Base-by-base conservation (phyloP, 1,140 invertebrate genomes). In the Drosophila cardini region DNA sequence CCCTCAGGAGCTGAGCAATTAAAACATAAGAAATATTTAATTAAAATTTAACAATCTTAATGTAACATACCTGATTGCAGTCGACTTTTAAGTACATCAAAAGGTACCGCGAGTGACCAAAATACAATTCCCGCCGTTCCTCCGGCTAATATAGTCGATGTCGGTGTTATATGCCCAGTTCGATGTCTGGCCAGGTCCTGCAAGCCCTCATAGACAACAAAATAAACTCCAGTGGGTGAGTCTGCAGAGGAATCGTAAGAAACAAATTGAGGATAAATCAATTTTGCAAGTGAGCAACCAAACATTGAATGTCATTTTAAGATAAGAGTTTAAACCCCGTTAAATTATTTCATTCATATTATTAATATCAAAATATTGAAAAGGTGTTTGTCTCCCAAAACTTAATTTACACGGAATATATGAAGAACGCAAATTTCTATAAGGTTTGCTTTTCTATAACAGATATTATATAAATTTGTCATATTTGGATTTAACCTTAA, bases 51-150 rank as follows among this genome's bases (percentile, higher is more conserved):
- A n/a, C 8, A 10, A 4, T 2, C 43, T 34, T 2, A 18, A 1
- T n/a, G 10, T 18, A 7, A 70, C 61, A 75, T 93, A 97, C 97
- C 96, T 72, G 97, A 99, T 94, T 99, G 99, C 52, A 99, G 92
- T 65, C 98, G 94, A 91, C 98, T 99, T 93, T 99, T 99, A 26
- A 99, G 93, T 32, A 99, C 98, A 94, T 99, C 99, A 48, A 98
- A 96, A 13, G 98, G 98, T 94, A 99, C 98, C 75, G 97, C 98
- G 38, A 99, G 95, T 8, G 96, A 90, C 99, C 99, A 99, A 93
- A 99, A 99, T 73, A 96, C 95, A 87, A 99, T 98, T 60, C 99
- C 99, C 65, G 99, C 98, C 91, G 95, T 96, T 52, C 99, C 99
- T 72, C 99, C 99, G 76, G 98, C 98, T 75, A 98, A 94, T 64